Evolutionary conservation across 2,797 vertebrate species (phyloP), one percentile per base, ranked within the genome.

Genomic region (Cyprinodon diabolis): DNA sequence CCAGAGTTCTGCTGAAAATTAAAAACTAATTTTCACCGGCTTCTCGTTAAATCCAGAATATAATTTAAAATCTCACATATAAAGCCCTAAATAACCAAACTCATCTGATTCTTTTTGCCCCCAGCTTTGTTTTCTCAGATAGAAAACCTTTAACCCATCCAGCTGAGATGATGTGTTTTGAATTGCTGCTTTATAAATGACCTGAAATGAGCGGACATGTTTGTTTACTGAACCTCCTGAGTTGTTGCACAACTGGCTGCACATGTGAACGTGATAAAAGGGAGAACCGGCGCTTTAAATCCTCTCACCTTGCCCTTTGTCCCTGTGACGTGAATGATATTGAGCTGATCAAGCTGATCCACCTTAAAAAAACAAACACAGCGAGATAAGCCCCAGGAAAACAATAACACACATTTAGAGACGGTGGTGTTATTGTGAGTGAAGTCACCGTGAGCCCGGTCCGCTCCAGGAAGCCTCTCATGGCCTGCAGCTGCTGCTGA

Each of bases 311-410:
- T 99, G 90, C 98, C 97, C 92, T 99, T 99, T 48, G 97, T 99
- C 82, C 98, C 98, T 0, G 97, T 98, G 76, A 99, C 95, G 17
- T 99, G 98, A 84, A 99, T 98, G 72, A 99, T 96, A 82, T 98
- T 97, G 45, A 99, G 94, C 75, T 75, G 93, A 86, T 99, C 95
- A 15, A 99, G 93, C 72, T 97, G 94, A 47, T 96, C 95, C 76
- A 98, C 96, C 98, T 99, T 86, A 54, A 52, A 47, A 47, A 30
- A 30, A 30, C 30, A 80, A 54, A 68, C 45, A 81, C 2, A 80
- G 25, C 21, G 17, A 76, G 58, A 70, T 63, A 68, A 74, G 37
- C 69, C 12, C 23, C 11, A 30, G 56, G 11, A 6, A 15, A 43
- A 35, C 10, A 58, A 35, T 35, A 49, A 6, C 19, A 30, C 10